Conservation (phyloP, 2,888 invertebrate genomes). For the Dioctria linearis region DNA sequence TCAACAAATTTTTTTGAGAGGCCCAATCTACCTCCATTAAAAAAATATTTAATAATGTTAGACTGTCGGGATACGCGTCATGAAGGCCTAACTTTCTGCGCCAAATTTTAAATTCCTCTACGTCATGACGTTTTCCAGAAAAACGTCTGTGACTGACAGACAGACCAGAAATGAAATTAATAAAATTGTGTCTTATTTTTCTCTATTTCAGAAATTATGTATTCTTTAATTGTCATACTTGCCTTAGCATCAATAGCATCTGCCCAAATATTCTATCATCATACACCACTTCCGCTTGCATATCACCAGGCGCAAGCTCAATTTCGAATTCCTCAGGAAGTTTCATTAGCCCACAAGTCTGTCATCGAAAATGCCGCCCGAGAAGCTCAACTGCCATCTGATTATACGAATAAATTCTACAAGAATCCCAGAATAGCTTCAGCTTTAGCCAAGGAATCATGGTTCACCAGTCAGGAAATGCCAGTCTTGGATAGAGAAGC, state of each 20-base stretch:
- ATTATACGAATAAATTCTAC: slow-evolving; percentile 79
- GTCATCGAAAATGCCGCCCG: slow-evolving; percentile 81
- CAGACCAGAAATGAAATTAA: no score
- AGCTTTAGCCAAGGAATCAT: slow-evolving; percentile 83
- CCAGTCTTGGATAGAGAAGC: slow-evolving; percentile 85
- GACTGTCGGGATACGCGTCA: no score
- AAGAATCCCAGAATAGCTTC: slow-evolving; percentile 83
- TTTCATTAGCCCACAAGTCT: slow-evolving; percentile 77
- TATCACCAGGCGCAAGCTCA: slow-evolving; percentile 50
- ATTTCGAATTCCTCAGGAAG: slow-evolving; percentile 61
- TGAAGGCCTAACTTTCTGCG: no score
- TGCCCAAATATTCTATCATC: slow-evolving; percentile 47
- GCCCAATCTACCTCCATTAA: no score
- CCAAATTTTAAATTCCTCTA: no score
- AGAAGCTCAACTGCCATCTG: slow-evolving; percentile 81
- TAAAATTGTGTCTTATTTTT: background rate
- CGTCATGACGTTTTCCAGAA: no score
- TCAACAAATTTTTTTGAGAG: no score
- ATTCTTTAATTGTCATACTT: slow-evolving; percentile 15
- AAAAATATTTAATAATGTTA: no score
- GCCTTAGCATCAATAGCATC: slow-evolving; percentile 25
- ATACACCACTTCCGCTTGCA: slow-evolving; percentile 42
- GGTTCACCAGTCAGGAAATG: slow-evolving; percentile 84
- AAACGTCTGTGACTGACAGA: no score
- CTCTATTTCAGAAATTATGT: slow-evolving; percentile 43